Conservation (phyloP, 2,888 invertebrate genomes). For the Epistrophella euchroma region DNA sequence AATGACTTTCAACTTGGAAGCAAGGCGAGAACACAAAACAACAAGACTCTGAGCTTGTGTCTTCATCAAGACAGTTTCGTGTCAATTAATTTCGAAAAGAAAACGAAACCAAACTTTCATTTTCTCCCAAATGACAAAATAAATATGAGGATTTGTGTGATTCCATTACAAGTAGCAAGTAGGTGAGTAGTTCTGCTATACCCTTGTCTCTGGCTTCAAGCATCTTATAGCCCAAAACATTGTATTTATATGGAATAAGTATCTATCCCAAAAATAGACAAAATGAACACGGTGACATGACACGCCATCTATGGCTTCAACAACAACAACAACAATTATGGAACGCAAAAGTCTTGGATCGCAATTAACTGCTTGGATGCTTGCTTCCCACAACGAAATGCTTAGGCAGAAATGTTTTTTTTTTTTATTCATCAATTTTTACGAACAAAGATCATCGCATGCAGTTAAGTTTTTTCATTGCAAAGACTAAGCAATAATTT, state of each 20-base stretch:
- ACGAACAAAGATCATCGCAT: constrained; percentile 58
- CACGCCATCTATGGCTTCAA: constrained; percentile 47
- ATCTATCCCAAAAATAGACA: constrained; percentile 6
- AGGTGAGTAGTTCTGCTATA: constrained; percentile 11
- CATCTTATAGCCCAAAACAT: constrained; percentile 31
- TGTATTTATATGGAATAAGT: not conserved
- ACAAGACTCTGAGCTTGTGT: not conserved
- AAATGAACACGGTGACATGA: constrained; percentile 56
- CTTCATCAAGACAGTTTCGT: constrained; percentile 21
- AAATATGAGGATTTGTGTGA: constrained; percentile 61
- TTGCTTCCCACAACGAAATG: constrained; percentile 69
- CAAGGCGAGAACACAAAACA: not conserved
- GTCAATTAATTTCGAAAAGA: constrained; percentile 41
- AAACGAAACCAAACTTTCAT: constrained; percentile 61
- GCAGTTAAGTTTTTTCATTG: constrained; percentile 44
- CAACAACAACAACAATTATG: not conserved
- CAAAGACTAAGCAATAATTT: constrained; percentile 43
- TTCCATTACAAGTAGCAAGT: constrained; percentile 47
- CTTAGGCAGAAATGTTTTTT: constrained; percentile 21
- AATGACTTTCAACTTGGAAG: constrained; percentile 17
- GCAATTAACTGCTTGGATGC: constrained; percentile 66
- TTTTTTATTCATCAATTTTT: constrained; percentile 7
- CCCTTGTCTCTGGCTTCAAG: constrained; percentile 5
- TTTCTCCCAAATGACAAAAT: constrained; percentile 70
- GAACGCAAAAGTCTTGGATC: constrained; percentile 19